phyloP scores from a whole-genome alignment of 2,888 invertebrate species.

The Pantelozetes paolii region DNA sequence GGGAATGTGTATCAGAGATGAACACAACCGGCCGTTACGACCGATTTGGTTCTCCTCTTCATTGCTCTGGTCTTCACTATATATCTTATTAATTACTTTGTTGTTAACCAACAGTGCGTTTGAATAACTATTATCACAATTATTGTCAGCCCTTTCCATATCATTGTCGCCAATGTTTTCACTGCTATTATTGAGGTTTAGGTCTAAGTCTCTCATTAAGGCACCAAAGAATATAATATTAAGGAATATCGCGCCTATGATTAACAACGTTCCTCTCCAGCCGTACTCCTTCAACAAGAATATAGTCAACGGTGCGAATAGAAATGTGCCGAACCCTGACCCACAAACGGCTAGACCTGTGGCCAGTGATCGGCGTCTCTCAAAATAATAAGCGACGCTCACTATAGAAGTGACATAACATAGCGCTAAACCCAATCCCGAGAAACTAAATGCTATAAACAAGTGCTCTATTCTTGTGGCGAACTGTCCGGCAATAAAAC shows the following conservation, averaged over 20 bases:
- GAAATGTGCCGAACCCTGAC: conserved; percentile 76
- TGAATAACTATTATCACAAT: conserved; percentile 37
- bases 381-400: conserved; percentile 84
- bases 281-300: conserved; percentile 66
- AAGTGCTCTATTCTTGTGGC: conserved; percentile 68
- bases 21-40: conserved; percentile 45
- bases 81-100: conserved; percentile 29
- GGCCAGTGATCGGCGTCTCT: conserved; percentile 74
- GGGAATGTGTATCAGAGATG: conserved; percentile 75
- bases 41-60: conserved; percentile 6
- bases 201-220: conserved; percentile 74
- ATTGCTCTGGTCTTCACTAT: conserved; percentile 23
- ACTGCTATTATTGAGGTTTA: conserved; percentile 48
- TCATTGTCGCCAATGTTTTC: conserved; percentile 49
- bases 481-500: conserved; percentile 72
- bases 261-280: conserved; percentile 77
- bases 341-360: conserved; percentile 82
- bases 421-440: conserved; percentile 76
- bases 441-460: conserved; percentile 75
- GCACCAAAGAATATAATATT: conserved; percentile 76
- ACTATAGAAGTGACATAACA: conserved; percentile 85
- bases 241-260: conserved; percentile 71
- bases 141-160: conserved; percentile 53
- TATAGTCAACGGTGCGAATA: conserved; percentile 75
- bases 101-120: conserved; percentile 31